Conservation (phyloP, 1,140 invertebrate genomes). For the Drosophila ambigua region DNA sequence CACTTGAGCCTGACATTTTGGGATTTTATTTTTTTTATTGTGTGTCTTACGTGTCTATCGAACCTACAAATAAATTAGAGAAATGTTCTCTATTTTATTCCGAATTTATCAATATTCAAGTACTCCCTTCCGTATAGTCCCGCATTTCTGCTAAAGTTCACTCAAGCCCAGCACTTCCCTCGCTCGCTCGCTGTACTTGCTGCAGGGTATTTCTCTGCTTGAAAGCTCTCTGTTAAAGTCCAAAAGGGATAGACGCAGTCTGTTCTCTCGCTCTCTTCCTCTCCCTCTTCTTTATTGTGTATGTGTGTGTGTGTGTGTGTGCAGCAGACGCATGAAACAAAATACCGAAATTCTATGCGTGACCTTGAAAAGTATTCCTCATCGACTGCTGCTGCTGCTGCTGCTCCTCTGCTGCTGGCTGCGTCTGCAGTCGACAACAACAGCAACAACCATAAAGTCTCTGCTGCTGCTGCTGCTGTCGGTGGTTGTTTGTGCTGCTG, state of each 20-base stretch:
- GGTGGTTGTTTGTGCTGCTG: slow-evolving; percentile 72
- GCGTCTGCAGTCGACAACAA: slow-evolving; percentile 40
- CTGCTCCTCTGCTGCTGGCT: background rate
- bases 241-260: slow-evolving; percentile 63
- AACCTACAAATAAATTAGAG: too few species aligned
- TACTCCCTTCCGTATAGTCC: too few species aligned
- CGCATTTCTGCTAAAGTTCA: background rate
- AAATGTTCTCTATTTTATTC: too few species aligned
- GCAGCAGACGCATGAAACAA: slow-evolving; percentile 79
- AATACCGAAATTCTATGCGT: slow-evolving; percentile 82
- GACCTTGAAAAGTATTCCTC: slow-evolving; percentile 82
- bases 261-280: slow-evolving; percentile 9
- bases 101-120: too few species aligned
- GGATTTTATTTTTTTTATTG: too few species aligned
- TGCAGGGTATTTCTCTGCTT: slow-evolving; percentile 16
- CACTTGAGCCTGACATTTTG: too few species aligned
- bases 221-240: slow-evolving; percentile 61
- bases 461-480: slow-evolving; percentile 54
- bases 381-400: slow-evolving; percentile 38
- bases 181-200: background rate
- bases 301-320: slow-evolving; percentile 49
- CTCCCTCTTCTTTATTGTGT: slow-evolving; percentile 8
- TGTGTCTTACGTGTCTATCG: background rate
- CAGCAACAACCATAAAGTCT: slow-evolving; percentile 47
- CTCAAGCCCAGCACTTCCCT: background rate